phyloP scores from a whole-genome alignment of 2,113 vertebrate species.

The Carlito syrichta region DNA sequence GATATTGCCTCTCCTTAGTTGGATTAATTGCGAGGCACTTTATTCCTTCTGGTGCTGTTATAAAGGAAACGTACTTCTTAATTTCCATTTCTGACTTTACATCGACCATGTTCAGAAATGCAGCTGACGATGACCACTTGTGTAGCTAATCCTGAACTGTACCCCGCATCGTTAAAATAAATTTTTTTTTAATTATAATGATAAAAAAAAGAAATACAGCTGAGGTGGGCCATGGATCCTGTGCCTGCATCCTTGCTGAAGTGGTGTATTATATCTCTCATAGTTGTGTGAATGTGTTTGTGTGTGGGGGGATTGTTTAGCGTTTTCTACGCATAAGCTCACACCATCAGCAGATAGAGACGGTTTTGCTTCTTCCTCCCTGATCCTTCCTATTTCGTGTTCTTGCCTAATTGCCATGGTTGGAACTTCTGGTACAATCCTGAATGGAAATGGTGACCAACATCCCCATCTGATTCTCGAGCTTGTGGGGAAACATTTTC shows the following conservation, averaged over 20 bases:
- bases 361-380: neutral
- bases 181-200: no score
- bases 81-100: neutral
- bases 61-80: neutral
- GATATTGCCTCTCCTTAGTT: neutral
- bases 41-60: neutral
- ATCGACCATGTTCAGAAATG: neutral
- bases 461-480: neutral
- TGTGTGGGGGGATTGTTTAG: neutral
- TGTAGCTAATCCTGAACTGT: no score
- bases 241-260: neutral
- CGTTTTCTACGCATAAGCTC: neutral
- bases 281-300: fast-evolving
- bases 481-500: neutral
- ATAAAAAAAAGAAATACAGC: neutral
- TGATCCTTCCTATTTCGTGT: neutral
- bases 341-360: neutral
- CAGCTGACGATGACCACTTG: no score
- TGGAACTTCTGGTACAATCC: neutral
- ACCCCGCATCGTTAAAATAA: no score
- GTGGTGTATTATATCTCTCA: neutral
- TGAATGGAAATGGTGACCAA: neutral
- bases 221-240: neutral
- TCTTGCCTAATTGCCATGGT: neutral
- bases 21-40: neutral